Base-by-base conservation (phyloP, 2,888 invertebrate species). In the Noctua janthina region DNA sequence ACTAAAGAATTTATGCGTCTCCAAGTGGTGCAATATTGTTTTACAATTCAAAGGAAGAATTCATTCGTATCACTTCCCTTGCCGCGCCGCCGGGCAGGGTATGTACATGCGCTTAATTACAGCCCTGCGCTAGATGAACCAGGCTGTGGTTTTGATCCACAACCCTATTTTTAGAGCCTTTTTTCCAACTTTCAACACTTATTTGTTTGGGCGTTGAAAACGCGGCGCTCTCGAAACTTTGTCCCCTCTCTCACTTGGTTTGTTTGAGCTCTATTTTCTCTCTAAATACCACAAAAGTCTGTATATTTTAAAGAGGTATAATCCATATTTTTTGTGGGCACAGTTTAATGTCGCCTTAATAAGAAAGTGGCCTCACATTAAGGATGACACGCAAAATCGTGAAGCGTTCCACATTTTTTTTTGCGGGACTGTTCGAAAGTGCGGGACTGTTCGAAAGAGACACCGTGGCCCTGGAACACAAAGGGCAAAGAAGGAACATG, bases 221-320 rank as follows among this genome's bases (percentile, higher is more conserved):
- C 56, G 20, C 35, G 29, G 23, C 29, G 56, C 51, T 70, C 75
- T 66, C 43, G 2, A 64, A 80, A 68, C 84, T 67, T 83, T 54
- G 59, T 68, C 46, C 54, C 7, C 23, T 43, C 10, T 43, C 51
- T 39, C 56, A 39, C 23, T 74, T 49, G 23, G 64, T 80, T 83
- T 51, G 29, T 54, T 56, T 29, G n/a, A 51, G 23, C 29, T 66
- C 62, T 74, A 35, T 64, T 76, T 76, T 75, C 73, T 49, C 59
- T 82, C 46, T 46, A 29, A 68, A 77, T 39, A 64, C 62, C n/a
- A 46, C 72, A 73, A 70, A 72, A 46, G 29, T 51, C 29, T 72
- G 54, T 76, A 59, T 35, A 76, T 78, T 84, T 83, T 67, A 73
- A 66, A 46, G 68, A 35, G 46, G 43, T 74, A 68, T 66, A 79